A percentile compares a stretch with the other conserved stretches of the same genome.
Evolutionary conservation across 1,140 invertebrate species (phyloP).

Genomic region (Thaumetopoea pityocampa): DNA sequence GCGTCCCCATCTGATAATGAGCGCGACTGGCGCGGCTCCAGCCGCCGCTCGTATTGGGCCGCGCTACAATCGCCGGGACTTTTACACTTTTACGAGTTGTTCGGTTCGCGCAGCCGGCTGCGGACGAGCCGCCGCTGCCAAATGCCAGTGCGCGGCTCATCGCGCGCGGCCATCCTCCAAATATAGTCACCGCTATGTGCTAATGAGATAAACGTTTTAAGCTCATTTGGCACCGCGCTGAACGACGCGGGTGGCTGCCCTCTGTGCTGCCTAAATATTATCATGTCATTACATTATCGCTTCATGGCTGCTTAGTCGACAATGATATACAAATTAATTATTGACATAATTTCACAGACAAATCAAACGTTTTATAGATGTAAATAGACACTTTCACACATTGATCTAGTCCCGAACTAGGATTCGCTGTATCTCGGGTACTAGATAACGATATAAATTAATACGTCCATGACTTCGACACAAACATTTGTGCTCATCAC

Average conservation of each 20-base stretch:
- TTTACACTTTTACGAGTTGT: constrained; percentile 75
- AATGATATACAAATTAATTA: no score
- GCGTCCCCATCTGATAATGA: constrained; percentile 74
- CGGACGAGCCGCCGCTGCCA: constrained; percentile 55
- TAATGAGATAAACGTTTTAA: constrained; percentile 61
- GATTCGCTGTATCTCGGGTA: no score
- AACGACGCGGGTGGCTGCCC: constrained; percentile 15
- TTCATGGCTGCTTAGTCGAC: no score
- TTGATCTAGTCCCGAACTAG: no score
- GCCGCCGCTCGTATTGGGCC: constrained; percentile 67
- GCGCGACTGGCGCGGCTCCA: constrained; percentile 66
- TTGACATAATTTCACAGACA: no score
- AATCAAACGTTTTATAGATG: no score
- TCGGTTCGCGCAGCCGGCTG: constrained; percentile 66
- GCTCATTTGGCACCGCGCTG: constrained; percentile 47
- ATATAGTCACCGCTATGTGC: constrained; percentile 51
- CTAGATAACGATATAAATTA: no score
- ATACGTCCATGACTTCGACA: no score
- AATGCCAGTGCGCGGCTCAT: constrained; percentile 70
- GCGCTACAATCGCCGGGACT: constrained; percentile 68
- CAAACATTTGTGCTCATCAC: no score
- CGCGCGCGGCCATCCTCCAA: constrained; percentile 60
- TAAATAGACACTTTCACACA: no score
- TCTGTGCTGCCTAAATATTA: constrained; percentile 28
- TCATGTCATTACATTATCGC: constrained; percentile 15